A percentile compares a stretch with the other conserved stretches of the same genome.
Evolutionary conservation across 2,113 vertebrate species (phyloP).

Genomic region (Hippocampus abdominalis): DNA sequence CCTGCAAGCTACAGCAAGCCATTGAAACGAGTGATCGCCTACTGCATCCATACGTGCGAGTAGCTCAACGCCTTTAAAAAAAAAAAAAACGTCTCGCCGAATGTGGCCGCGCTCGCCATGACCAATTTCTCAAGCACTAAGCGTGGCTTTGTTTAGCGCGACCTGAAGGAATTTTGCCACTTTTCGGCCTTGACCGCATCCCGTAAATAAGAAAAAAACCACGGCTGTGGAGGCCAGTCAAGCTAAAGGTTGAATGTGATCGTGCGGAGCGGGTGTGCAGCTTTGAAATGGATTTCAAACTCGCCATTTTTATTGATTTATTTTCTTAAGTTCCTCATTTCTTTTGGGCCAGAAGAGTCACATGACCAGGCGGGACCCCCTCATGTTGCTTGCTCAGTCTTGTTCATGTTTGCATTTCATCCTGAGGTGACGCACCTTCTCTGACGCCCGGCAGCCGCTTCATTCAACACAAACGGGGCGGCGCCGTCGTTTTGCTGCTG

Average conservation of each 20-base stretch:
- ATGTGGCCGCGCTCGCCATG: constrained; percentile 16
- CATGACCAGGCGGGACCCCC: background rate
- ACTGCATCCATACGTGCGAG: background rate
- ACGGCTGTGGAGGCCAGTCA: constrained; percentile 29
- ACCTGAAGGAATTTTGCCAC: constrained; percentile 25
- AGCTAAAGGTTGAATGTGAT: constrained; percentile 19
- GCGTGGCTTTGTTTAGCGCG: background rate
- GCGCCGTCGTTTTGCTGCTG: background rate
- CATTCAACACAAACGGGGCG: background rate
- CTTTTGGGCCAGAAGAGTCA: background rate
- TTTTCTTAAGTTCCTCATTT: background rate
- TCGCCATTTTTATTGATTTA: background rate
- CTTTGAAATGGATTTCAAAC: constrained; percentile 1
- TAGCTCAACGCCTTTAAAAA: background rate
- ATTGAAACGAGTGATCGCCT: background rate
- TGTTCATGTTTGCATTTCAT: background rate
- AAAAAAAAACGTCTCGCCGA: constrained; percentile 28
- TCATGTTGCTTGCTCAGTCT: background rate
- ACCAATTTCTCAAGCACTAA: constrained; percentile 24
- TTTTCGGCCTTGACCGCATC: background rate
- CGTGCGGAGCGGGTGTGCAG: constrained; percentile 23
- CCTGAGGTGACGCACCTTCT: background rate
- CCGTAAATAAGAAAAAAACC: constrained; percentile 36
- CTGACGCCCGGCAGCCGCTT: background rate
- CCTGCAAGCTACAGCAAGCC: background rate